Evolutionary conservation across 2,888 invertebrate genomes (phyloP).

Genomic region (Chironomus riparius): DNA sequence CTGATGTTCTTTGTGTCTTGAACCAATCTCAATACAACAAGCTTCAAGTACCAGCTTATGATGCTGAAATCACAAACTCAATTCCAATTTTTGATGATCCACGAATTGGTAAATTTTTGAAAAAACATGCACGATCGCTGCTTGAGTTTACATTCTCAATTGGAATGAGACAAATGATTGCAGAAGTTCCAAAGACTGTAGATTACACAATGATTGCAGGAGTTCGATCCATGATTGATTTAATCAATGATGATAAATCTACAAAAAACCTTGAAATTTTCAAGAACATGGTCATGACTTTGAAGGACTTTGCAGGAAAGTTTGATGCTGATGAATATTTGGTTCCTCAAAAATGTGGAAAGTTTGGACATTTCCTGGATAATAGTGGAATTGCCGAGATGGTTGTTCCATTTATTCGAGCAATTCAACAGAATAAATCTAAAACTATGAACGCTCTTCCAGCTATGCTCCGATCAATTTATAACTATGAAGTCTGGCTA

Average conservation of each 20-base stretch:
- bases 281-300: neutral
- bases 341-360: neutral
- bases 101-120: neutral
- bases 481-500: neutral
- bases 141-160: neutral
- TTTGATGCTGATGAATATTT: neutral
- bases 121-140: neutral
- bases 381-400: neutral
- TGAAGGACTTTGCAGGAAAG: neutral
- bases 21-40: neutral
- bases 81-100: conserved; percentile 11
- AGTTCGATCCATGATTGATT: neutral
- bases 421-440: neutral
- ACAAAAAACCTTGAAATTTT: neutral
- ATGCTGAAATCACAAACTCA: neutral
- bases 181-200: neutral
- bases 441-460: neutral
- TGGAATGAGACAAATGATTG: conserved; percentile 7
- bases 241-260: neutral
- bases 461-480: neutral
- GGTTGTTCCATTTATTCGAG: neutral
- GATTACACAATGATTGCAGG: neutral
- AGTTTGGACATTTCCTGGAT: neutral
- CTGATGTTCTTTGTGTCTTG: neutral
- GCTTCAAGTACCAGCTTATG: neutral